Evolutionary conservation across 2,113 vertebrate genomes (phyloP).

Genomic region (Pseudolaguvia tuberculata): DNA sequence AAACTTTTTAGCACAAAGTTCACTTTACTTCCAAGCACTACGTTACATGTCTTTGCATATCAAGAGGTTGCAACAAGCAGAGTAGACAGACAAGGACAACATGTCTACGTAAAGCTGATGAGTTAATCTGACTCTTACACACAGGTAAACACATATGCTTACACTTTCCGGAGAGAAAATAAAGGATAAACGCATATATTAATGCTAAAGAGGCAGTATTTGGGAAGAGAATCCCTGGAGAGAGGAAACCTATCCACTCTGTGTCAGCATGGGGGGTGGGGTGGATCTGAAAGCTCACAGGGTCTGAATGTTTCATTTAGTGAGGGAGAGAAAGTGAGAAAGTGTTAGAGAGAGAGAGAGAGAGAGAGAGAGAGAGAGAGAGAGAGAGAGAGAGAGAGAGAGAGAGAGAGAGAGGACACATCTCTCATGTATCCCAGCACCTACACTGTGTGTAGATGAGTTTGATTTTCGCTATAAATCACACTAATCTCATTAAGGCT

Average conservation of each 20-base stretch:
- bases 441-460: conserved; percentile 9
- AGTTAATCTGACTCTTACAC: conserved; percentile 36
- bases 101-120: conserved; percentile 15
- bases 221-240: conserved; percentile 26
- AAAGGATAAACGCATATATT: conserved; percentile 31
- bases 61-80: conserved; percentile 10
- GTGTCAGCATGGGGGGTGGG: conserved; percentile 15
- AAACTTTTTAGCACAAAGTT: background rate
- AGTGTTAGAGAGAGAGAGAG: conserved; percentile 15
- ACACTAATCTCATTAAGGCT: conserved; percentile 24
- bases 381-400: conserved; percentile 24
- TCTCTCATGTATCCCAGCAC: background rate
- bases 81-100: conserved; percentile 30
- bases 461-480: conserved; percentile 14
- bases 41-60: conserved; percentile 57
- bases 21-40: conserved; percentile 55
- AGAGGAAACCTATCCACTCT: conserved; percentile 24
- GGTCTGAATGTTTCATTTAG: conserved; percentile 9
- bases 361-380: conserved; percentile 24
- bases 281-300: conserved; percentile 30
- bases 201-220: conserved; percentile 35
- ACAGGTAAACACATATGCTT: conserved; percentile 23
- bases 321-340: conserved; percentile 21
- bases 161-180: background rate
- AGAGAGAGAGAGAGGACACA: conserved; percentile 26